Percentiles rank a stretch among this genome's conserved stretches.
Evolutionary conservation across 1,140 invertebrate species (phyloP).

Genomic region (Chrysoperla carnea): DNA sequence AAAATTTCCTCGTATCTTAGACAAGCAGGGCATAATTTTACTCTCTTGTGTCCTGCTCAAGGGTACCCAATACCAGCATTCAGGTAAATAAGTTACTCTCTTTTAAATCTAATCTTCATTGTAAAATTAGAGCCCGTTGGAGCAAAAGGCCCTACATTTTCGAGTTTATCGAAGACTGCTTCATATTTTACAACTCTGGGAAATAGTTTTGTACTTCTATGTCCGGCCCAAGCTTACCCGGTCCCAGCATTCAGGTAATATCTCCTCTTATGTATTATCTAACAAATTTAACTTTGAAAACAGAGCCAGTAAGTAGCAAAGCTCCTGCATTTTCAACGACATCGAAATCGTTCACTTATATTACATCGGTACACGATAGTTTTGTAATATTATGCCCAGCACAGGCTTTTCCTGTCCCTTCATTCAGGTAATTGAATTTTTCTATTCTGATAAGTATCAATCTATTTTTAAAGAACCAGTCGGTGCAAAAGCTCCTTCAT

Average conservation of each 20-base stretch:
- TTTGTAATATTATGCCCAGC: slow-evolving; percentile 49
- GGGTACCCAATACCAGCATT: slow-evolving; percentile 33
- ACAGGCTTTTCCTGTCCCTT: slow-evolving; percentile 45
- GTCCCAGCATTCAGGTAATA: slow-evolving; percentile 38
- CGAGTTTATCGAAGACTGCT: slow-evolving; percentile 46
- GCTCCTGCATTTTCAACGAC: slow-evolving; percentile 45
- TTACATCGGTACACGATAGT: slow-evolving; percentile 29
- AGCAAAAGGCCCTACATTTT: slow-evolving; percentile 41
- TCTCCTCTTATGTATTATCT: background rate
- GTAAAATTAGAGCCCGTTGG: slow-evolving; percentile 43
- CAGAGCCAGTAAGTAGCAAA: slow-evolving; percentile 44
- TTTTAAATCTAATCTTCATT: background rate
- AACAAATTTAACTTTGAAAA: no score
- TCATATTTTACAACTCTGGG: slow-evolving; percentile 32
- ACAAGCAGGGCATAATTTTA: slow-evolving; percentile 17
- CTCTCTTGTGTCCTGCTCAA: slow-evolving; percentile 38
- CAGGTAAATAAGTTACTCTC: slow-evolving; percentile 19
- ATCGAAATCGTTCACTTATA: slow-evolving; percentile 42
- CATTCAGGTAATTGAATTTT: slow-evolving; percentile 11
- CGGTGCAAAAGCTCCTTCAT: slow-evolving; percentile 36
- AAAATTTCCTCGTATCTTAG: slow-evolving; percentile 20
- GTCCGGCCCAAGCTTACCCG: slow-evolving; percentile 42
- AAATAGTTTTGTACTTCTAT: slow-evolving; percentile 27
- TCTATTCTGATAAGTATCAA: no score
- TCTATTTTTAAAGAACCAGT: slow-evolving; percentile 32